Percentiles rank a stretch among this genome's conserved stretches.
Evolutionary conservation across 2,113 vertebrate species (phyloP).

Genomic region (Thryonomys swinderianus): DNA sequence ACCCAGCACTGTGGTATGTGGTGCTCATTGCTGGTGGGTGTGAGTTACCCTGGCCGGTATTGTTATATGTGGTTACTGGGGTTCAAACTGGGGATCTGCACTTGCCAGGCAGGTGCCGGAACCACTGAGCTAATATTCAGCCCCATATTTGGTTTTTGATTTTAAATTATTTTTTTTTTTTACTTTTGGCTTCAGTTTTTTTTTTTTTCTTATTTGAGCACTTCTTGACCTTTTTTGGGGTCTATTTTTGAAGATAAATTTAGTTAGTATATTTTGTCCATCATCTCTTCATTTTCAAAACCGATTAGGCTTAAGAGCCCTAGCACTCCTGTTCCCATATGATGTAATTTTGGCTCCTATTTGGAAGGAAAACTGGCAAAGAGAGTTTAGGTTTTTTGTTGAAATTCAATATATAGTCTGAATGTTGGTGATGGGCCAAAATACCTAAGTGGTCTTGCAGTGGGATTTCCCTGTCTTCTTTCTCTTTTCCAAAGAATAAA

Average conservation of each 20-base stretch:
- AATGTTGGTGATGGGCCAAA: conserved; percentile 37
- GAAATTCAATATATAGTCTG: conserved; percentile 32
- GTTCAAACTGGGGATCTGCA: no score
- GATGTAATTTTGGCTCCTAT: conserved; percentile 22
- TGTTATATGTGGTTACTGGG: no score
- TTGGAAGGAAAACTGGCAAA: conserved; percentile 47
- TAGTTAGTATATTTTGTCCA: neutral
- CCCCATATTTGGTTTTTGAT: conserved; percentile 18
- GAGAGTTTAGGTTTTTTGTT: neutral
- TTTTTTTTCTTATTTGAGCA: neutral
- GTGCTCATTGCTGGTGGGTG: no score
- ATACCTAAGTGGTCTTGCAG: neutral
- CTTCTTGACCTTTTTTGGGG: neutral
- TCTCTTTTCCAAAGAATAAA: conserved; percentile 45
- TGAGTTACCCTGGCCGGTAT: no score
- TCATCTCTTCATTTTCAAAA: conserved; percentile 26
- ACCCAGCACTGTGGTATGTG: no score
- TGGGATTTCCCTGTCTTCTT: conserved; percentile 18
- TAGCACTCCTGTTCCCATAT: neutral
- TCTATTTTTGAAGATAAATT: conserved; percentile 55
- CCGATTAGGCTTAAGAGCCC: neutral
- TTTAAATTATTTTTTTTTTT: conserved; percentile 44
- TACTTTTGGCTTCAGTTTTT: conserved; percentile 1
- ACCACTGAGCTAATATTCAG: no score
- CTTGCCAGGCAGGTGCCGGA: no score